Evolutionary conservation across 2,888 invertebrate species (phyloP), one percentile per base, ranked within the genome.

Genomic region (Salticus scenicus): DNA sequence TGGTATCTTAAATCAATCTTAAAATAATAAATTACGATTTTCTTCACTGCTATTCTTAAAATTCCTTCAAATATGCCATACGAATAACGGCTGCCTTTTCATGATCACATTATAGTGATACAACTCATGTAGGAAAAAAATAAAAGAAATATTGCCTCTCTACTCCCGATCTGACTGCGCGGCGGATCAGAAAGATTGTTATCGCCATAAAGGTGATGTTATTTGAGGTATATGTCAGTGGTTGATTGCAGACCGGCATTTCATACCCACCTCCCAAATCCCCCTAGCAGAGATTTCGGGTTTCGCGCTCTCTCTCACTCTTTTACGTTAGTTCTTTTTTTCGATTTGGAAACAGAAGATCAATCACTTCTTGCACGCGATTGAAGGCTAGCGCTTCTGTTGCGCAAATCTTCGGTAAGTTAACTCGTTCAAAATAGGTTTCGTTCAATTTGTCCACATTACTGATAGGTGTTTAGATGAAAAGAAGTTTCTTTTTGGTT

Each of bases 141-240:
- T 0, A 17, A 10, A 37, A 37, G 37, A 37, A 37, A 37, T 7
- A n/a, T n/a, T n/a, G n/a, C n/a, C n/a, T 37, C 37, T 57, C 24
- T 1, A n/a, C 42, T 7, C 24, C 20, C 67, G 67, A 67, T 42
- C 42, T 33, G 31, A 27, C 42, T 47, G 17, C 37, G 81, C 81
- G 81, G 81, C 47, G 37, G 31, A 76, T 82, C 82, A 82, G 76
- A 82, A 71, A 82, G 76, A 82, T 82, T 64, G 76, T 76, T 82
- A 82, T 82, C 82, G 71, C 71, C 33, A 72, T 82, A 82, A 82
- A 82, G 76, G 82, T 82, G 82, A 82, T 82, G 82, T 82, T 82
- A 82, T 82, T 82, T 82, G 82, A 76, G 76, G 82, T 82, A 82
- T 76, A 82, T 76, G 82, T 82, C 82, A 82, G 82, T 82, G 82